Conservation (phyloP, 2,797 vertebrate genomes). For the Acrocephalus scirpaceus region DNA sequence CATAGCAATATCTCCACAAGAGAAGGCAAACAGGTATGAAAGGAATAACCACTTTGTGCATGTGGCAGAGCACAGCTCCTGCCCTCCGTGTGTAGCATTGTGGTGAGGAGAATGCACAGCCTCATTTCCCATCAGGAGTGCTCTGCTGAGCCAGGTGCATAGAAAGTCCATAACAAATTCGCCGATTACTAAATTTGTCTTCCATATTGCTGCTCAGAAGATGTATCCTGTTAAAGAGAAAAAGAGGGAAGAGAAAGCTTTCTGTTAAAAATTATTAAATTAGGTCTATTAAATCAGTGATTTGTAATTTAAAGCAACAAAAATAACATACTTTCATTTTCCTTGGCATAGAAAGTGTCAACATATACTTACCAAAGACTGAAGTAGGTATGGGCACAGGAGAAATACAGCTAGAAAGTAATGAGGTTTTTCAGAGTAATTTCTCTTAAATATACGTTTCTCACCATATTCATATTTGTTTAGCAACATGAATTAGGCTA, state of each 20-base stretch:
- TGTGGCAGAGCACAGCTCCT: neutral
- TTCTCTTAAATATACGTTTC: neutral
- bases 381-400: neutral
- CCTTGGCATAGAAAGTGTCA: neutral
- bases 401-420: neutral
- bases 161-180: neutral
- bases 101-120: accelerated
- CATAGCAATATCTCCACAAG: neutral
- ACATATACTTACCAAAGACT: neutral
- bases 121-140: neutral
- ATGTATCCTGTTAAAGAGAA: neutral
- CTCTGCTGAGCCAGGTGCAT: neutral
- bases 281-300: neutral
- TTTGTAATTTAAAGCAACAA: neutral
- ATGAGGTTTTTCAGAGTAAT: neutral
- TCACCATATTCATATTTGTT: neutral
- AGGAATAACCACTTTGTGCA: neutral
- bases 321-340: neutral
- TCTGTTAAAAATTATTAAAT: neutral
- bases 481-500: neutral
- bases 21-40: accelerated
- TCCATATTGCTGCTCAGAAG: neutral
- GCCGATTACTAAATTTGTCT: neutral
- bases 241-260: neutral
- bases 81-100: accelerated